Evolutionary conservation across 1,140 invertebrate genomes (phyloP), one percentile per base, ranked within the genome.

Genomic region (Teleopsis dalmanni): DNA sequence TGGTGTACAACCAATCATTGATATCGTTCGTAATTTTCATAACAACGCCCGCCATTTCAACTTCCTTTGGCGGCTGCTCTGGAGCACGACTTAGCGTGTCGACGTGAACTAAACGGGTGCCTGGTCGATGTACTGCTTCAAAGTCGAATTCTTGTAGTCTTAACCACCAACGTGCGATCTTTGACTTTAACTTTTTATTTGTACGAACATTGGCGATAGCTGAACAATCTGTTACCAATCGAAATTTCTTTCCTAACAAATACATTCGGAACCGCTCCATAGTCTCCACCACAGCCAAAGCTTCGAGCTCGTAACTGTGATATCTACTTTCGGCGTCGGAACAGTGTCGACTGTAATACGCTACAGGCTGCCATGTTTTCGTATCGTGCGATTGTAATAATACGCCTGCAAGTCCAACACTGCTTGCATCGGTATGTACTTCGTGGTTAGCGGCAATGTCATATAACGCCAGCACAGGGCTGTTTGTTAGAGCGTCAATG

Each of bases 301-400:
- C 62, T 37, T 70, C 68, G 2, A 72, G 44, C 46, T 73, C 71
- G 48, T 60, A 72, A 46, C 50, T 57, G 27, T 68, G 62, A 34
- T 59, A 70, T 51, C n/a, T n/a, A n/a, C n/a, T n/a, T n/a, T n/a
- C n/a, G n/a, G n/a, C n/a, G n/a, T n/a, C n/a, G n/a, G n/a, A n/a
- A n/a, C n/a, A n/a, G n/a, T n/a, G n/a, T n/a, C n/a, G n/a, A n/a
- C n/a, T n/a, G n/a, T n/a, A n/a, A n/a, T n/a, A n/a, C n/a, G n/a
- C n/a, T n/a, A n/a, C n/a, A n/a, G n/a, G n/a, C n/a, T n/a, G n/a
- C n/a, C n/a, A n/a, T n/a, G n/a, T n/a, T n/a, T n/a, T n/a, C n/a
- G n/a, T n/a, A n/a, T n/a, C n/a, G n/a, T n/a, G n/a, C n/a, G n/a
- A n/a, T n/a, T n/a, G n/a, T n/a, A n/a, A n/a, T n/a, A n/a, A n/a